These are phyloP conservation scores for Parapsyche elsis DNA, from an alignment of 1,140 invertebrate genomes.

Conservation along the genomic window DNA sequence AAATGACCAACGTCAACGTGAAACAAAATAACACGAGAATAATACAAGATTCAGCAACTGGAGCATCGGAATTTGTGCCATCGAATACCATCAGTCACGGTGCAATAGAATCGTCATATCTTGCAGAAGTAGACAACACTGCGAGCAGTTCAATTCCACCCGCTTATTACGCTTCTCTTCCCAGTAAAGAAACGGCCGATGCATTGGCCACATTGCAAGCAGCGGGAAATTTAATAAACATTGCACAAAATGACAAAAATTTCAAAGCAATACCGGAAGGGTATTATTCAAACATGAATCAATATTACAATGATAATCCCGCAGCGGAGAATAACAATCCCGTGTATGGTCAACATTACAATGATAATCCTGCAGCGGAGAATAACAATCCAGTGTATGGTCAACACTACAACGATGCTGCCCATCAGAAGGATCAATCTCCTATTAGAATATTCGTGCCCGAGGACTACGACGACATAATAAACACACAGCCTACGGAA, in stretches of 20 bases:
- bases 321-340: conserved; percentile 33
- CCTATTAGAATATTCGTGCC: conserved; percentile 66
- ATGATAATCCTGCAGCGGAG: conserved; percentile 40
- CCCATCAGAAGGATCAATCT: conserved; percentile 49
- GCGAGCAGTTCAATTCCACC: conserved; percentile 54
- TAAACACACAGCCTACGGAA: conserved; percentile 53
- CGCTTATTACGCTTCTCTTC: conserved; percentile 65
- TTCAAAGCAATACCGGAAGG: conserved; percentile 27
- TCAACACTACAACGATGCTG: conserved; percentile 27
- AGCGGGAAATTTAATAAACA: conserved; percentile 62
- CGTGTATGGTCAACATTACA: conserved; percentile 14
- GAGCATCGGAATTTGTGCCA: conserved; percentile 46
- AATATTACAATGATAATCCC: conserved; percentile 42
- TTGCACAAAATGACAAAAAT: conserved; percentile 47
- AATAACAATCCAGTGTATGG: too few species aligned
- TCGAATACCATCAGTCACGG: conserved; percentile 14
- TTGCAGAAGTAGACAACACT: conserved; percentile 43
- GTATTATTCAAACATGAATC: conserved; percentile 28
- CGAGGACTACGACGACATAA: conserved; percentile 58
- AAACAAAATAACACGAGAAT: conserved; percentile 40
- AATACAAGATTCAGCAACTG: conserved; percentile 54
- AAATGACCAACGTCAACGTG: not conserved
- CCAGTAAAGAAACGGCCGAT: conserved; percentile 67
- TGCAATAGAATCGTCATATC: conserved; percentile 23
- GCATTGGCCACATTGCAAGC: conserved; percentile 67